Evolutionary conservation across 1,140 invertebrate species (phyloP).

Genomic region (Zaprionus ghesquierei): DNA sequence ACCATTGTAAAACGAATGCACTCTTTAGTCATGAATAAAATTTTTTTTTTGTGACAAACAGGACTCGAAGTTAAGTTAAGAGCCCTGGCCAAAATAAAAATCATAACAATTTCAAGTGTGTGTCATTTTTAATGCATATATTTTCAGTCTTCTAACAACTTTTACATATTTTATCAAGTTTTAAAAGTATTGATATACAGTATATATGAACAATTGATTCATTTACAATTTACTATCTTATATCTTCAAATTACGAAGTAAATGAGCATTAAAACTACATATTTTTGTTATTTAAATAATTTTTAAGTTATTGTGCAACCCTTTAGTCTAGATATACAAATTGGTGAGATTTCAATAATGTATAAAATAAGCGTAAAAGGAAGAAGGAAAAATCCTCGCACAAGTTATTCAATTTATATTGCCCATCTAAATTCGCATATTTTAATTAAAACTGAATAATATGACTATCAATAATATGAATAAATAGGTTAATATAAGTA

Average conservation of each 20-base stretch:
- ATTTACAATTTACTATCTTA: background rate
- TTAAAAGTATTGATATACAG: background rate
- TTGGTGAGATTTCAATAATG: background rate
- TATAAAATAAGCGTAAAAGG: background rate
- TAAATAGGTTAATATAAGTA: background rate
- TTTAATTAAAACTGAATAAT: background rate
- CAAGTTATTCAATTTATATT: background rate
- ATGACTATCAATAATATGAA: background rate
- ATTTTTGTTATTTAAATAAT: background rate
- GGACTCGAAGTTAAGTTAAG: background rate
- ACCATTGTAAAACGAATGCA: too few relatives aligned
- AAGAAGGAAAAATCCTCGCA: background rate
- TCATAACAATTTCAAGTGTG: background rate
- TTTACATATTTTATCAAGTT: background rate
- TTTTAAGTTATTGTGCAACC: background rate
- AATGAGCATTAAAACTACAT: background rate
- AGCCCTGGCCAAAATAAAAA: background rate
- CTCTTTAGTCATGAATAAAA: background rate
- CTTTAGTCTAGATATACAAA: background rate
- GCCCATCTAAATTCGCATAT: background rate
- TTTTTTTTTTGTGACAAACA: background rate
- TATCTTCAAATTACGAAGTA: background rate
- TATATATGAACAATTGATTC: background rate
- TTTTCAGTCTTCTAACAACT: background rate
- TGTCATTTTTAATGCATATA: background rate